Conservation (phyloP, 2,113 vertebrate species). For the Herpetotheres cachinnans region DNA sequence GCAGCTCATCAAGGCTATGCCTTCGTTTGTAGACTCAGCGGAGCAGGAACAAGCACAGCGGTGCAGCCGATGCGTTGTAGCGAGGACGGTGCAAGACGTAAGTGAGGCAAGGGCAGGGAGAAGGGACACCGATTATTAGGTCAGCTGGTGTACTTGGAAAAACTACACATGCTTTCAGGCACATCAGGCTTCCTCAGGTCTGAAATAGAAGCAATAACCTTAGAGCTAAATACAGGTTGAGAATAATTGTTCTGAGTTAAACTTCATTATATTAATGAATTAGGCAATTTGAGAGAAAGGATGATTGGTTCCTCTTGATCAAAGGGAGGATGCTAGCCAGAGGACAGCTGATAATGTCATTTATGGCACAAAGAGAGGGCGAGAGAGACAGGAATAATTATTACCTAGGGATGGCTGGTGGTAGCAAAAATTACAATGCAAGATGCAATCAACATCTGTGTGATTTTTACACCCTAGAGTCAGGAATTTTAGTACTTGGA, state of each 20-base stretch:
- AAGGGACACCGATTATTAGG: background rate
- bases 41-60: background rate
- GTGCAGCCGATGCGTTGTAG: rapidly evolving
- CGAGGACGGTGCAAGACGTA: rapidly evolving
- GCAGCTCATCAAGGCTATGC: background rate
- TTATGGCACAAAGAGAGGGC: background rate
- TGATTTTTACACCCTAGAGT: background rate
- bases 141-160: background rate
- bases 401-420: background rate
- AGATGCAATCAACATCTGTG: background rate
- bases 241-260: slow-evolving; percentile 39
- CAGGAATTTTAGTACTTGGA: background rate
- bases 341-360: slow-evolving; percentile 30
- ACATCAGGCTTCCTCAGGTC: background rate
- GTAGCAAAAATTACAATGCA: background rate
- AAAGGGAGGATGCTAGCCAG: background rate
- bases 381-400: background rate
- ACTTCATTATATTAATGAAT: slow-evolving; percentile 37
- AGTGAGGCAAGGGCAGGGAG: slow-evolving; percentile 21
- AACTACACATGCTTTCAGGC: background rate
- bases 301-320: slow-evolving; percentile 25
- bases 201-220: slow-evolving; percentile 45
- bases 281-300: background rate
- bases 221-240: slow-evolving; percentile 40
- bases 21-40: background rate